Conservation (phyloP, 2,113 vertebrate genomes). For the Setophaga petechia region DNA sequence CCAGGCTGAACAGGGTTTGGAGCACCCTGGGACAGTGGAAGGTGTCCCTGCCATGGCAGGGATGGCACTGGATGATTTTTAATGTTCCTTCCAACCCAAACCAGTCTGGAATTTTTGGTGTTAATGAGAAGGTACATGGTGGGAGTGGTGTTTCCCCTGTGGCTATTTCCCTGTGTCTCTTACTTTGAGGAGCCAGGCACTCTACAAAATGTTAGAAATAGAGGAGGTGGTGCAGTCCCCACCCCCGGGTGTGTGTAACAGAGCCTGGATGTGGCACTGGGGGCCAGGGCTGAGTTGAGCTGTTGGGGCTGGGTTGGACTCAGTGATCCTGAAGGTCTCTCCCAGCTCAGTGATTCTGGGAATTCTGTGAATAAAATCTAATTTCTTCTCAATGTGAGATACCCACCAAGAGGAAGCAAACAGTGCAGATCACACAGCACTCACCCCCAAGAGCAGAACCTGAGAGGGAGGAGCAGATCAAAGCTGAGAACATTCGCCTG, state of each 20-base stretch:
- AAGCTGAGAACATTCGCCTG: background rate
- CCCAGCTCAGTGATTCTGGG: background rate
- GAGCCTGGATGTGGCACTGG: background rate
- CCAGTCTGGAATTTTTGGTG: background rate
- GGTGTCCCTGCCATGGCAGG: background rate
- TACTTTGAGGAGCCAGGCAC: background rate
- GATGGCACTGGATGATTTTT: background rate
- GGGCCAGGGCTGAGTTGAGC: background rate
- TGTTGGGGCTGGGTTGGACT: background rate
- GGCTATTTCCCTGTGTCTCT: background rate
- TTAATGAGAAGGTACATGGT: background rate
- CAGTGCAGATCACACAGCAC: background rate
- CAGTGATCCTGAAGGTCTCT: background rate
- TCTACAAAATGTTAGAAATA: background rate
- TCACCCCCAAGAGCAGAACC: background rate
- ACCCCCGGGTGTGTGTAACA: background rate
- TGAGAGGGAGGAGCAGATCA: background rate
- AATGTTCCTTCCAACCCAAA: background rate
- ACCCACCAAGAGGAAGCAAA: background rate
- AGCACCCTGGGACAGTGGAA: background rate
- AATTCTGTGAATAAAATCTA: background rate
- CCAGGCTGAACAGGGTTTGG: accelerated
- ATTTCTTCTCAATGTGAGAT: background rate
- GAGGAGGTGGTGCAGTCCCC: background rate
- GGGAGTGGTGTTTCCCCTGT: background rate